Conservation (phyloP, 2,113 vertebrate species). For the Gallinago undulata region DNA sequence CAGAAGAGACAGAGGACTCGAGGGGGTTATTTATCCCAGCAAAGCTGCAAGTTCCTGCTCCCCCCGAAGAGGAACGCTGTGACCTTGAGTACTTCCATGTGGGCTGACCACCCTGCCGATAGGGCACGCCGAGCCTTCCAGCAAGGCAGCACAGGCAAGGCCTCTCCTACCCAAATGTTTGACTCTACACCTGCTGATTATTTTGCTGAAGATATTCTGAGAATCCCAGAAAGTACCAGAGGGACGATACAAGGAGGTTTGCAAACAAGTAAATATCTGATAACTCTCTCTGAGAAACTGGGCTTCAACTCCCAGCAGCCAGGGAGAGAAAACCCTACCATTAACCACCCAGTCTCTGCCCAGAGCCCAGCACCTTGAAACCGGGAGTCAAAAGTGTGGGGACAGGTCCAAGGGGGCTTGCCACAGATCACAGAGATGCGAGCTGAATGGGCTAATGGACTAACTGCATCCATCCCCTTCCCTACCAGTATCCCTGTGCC, state of each 20-base stretch:
- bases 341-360: background rate
- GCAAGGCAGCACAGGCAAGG: rapidly evolving
- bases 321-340: background rate
- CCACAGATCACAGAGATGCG: rapidly evolving
- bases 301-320: background rate
- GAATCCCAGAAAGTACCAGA: background rate
- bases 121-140: rapidly evolving
- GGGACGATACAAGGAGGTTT: background rate
- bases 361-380: background rate
- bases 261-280: background rate
- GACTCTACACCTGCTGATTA: background rate
- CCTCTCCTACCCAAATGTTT: background rate
- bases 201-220: background rate
- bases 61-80: rapidly evolving
- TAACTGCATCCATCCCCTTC: background rate
- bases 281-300: background rate
- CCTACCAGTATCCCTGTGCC: background rate
- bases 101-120: background rate
- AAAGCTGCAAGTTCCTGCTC: background rate
- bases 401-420: background rate
- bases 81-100: background rate
- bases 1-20: background rate
- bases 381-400: background rate
- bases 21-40: background rate
- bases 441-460: rapidly evolving